Percentiles rank a stretch among this genome's conserved stretches.
Conservation (phyloP, 2,797 vertebrate genomes). For the Pelodytes ibericus region DNA sequence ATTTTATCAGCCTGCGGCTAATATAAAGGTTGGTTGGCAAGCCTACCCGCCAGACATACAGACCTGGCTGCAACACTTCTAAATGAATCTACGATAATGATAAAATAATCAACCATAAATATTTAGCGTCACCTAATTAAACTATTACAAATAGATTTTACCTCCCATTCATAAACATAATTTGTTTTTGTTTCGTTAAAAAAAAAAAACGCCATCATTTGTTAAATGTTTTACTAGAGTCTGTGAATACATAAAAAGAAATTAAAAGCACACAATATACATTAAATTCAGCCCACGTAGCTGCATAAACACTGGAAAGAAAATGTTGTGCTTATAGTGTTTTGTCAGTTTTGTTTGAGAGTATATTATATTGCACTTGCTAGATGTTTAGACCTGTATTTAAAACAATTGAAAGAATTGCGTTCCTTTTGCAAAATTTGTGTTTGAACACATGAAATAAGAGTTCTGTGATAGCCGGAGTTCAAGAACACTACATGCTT, state of each 20-base stretch:
- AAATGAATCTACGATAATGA: no score
- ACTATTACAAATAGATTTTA: no score
- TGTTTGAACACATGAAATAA: constrained; percentile 39
- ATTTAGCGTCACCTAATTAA: no score
- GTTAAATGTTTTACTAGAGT: no score
- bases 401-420: constrained; percentile 17
- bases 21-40: no score
- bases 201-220: no score
- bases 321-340: constrained; percentile 8
- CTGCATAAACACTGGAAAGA: constrained; percentile 21
- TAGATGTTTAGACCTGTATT: constrained; percentile 18
- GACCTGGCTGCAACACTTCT: no score
- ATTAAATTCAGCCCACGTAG: background rate
- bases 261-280: background rate
- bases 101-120: no score
- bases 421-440: background rate
- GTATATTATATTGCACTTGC: constrained; percentile 31
- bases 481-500: constrained; percentile 3
- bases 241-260: constrained; percentile 1
- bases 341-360: constrained; percentile 44
- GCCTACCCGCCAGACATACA: no score
- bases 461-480: constrained; percentile 1
- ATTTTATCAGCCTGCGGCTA: no score
- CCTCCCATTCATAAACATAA: no score
- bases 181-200: no score